Evolutionary conservation across 2,797 vertebrate genomes (phyloP).

Genomic region (Clarias platycephalus): DNA sequence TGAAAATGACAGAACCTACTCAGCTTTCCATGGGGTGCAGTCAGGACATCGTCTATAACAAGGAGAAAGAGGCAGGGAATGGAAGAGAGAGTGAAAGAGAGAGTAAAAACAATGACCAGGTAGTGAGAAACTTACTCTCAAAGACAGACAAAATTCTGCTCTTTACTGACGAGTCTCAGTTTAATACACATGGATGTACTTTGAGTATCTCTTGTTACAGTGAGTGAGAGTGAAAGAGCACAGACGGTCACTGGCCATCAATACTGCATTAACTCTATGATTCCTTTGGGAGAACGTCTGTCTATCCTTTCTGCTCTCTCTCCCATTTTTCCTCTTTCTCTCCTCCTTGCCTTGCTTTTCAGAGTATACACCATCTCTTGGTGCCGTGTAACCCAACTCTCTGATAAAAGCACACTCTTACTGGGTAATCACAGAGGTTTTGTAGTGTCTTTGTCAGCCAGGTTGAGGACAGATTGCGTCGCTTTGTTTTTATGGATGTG

Average conservation of each 20-base stretch:
- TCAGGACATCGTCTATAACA: background rate
- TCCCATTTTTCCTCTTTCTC: background rate
- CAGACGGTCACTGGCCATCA: slow-evolving; percentile 41
- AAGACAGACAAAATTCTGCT: slow-evolving; percentile 45
- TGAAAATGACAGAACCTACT: background rate
- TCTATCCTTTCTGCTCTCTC: slow-evolving; percentile 7
- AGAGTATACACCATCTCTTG: slow-evolving; percentile 1
- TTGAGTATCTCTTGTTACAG: slow-evolving; percentile 43
- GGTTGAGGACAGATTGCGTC: slow-evolving; percentile 10
- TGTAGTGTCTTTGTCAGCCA: background rate
- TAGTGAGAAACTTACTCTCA: slow-evolving; percentile 5
- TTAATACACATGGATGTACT: slow-evolving; percentile 29
- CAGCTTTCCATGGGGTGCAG: background rate
- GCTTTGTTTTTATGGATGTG: slow-evolving; percentile 49
- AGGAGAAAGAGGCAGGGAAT: background rate
- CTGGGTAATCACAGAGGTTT: slow-evolving; percentile 62
- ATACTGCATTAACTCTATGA: slow-evolving; percentile 38
- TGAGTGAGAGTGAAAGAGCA: slow-evolving; percentile 8
- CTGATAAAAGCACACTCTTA: slow-evolving; percentile 58
- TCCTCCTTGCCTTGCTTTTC: background rate
- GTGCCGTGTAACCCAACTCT: slow-evolving; percentile 62
- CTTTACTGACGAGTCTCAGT: slow-evolving; percentile 37
- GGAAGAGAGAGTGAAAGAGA: slow-evolving; percentile 6
- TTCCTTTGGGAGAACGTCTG: slow-evolving; percentile 34
- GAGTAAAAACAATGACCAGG: slow-evolving; percentile 5